Conservation (phyloP, 2,113 vertebrate genomes). For the Acanthisitta chloris region DNA sequence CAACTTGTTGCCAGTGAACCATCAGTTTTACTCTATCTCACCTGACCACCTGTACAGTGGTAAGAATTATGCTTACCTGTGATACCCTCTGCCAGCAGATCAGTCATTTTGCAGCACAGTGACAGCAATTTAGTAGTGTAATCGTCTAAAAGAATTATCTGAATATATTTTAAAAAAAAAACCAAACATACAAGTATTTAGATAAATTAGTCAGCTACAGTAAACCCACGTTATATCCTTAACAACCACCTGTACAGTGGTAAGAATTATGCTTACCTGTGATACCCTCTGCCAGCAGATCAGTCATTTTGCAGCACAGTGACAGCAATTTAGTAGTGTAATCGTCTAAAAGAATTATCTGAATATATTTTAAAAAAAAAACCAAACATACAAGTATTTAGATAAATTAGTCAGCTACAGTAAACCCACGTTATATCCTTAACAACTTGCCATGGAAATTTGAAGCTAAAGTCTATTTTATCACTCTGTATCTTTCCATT, state of each 20-base stretch:
- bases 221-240: neutral
- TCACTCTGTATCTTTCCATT: neutral
- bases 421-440: neutral
- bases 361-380: neutral
- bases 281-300: constrained; percentile 89
- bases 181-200: neutral
- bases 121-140: constrained; percentile 94
- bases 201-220: neutral
- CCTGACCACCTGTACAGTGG: neutral
- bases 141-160: constrained; percentile 92
- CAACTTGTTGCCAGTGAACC: neutral
- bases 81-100: constrained; percentile 89
- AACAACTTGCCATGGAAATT: neutral
- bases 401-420: neutral
- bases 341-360: constrained; percentile 92
- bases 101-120: constrained; percentile 94
- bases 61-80: constrained; percentile 66
- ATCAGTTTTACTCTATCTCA: neutral
- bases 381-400: neutral
- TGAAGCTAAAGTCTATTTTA: neutral
- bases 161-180: neutral
- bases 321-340: constrained; percentile 94
- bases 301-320: constrained; percentile 94
- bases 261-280: constrained; percentile 66
- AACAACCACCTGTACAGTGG: neutral